phyloP scores from a whole-genome alignment of 2,113 vertebrate species.

The Coracopsis vasa region DNA sequence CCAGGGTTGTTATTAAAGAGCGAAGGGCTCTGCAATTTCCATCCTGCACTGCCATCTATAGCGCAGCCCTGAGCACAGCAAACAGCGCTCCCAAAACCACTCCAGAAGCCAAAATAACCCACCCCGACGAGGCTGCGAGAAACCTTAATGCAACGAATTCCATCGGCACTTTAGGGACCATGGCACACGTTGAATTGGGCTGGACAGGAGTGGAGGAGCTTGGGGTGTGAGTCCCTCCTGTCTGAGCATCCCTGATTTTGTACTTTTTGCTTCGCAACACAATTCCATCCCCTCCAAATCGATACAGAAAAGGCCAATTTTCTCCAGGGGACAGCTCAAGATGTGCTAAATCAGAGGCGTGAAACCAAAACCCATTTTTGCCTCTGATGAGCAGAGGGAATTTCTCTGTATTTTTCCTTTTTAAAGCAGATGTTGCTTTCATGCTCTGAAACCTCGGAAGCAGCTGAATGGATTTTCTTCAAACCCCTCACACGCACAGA shows the following conservation, averaged over 20 bases:
- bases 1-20: not conserved
- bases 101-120: not conserved
- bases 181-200: rapidly evolving
- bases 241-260: not conserved
- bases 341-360: not conserved
- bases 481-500: conserved; percentile 6
- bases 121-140: not conserved
- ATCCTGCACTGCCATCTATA: conserved; percentile 72
- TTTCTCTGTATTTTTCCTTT: conserved; percentile 44
- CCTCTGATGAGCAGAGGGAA: conserved; percentile 45
- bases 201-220: not conserved
- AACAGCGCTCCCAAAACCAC: not conserved
- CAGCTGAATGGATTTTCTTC: conserved; percentile 66
- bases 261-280: not conserved
- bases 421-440: conserved; percentile 66
- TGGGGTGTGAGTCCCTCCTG: not conserved
- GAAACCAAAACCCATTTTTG: conserved; percentile 47
- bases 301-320: not conserved
- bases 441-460: conserved; percentile 57
- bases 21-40: not conserved
- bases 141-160: not conserved
- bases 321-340: not conserved
- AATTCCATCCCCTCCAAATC: not conserved
- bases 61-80: not conserved
- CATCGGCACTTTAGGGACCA: not conserved